Evolutionary conservation across 2,888 invertebrate genomes (phyloP).

Genomic region (Monochamus alternatus): DNA sequence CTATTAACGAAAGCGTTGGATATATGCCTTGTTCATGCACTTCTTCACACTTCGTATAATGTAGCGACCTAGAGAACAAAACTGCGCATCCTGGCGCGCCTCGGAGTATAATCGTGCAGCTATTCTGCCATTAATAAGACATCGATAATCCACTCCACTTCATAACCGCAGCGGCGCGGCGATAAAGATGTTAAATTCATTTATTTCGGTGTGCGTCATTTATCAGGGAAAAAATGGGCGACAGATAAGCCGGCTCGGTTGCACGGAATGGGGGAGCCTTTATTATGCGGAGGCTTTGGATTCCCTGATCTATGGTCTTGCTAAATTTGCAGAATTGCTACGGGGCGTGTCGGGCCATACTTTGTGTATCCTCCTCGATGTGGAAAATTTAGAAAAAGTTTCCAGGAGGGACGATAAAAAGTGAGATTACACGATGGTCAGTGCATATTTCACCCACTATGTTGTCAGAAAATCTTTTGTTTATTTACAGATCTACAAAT

Average conservation of each 20-base stretch:
- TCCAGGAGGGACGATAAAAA: no score
- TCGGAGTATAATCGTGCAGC: slow-evolving; percentile 27
- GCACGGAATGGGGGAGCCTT: not conserved
- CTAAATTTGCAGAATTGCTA: slow-evolving; percentile 10
- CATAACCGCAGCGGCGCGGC: slow-evolving; percentile 24
- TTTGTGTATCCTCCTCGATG: not conserved
- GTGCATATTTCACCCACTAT: no score
- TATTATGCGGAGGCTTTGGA: slow-evolving; percentile 13
- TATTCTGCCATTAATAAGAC: slow-evolving; percentile 33
- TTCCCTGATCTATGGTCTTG: slow-evolving; percentile 10
- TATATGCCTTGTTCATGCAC: no score
- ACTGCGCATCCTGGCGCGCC: not conserved
- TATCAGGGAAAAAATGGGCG: slow-evolving; percentile 42
- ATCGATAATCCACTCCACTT: slow-evolving; percentile 30
- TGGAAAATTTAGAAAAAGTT: no score
- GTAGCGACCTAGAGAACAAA: not conserved
- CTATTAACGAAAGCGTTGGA: no score
- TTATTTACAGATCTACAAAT: no score
- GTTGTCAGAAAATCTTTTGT: no score
- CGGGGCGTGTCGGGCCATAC: not conserved
- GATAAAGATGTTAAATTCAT: slow-evolving; percentile 48
- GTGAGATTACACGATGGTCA: no score
- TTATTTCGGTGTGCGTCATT: slow-evolving; percentile 42
- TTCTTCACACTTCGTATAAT: not conserved
- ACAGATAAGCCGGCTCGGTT: slow-evolving; percentile 10